These are phyloP conservation scores for Pseudomyrmex flavicornis DNA, from an alignment of 1,140 invertebrate genomes.

Conservation along the genomic window DNA sequence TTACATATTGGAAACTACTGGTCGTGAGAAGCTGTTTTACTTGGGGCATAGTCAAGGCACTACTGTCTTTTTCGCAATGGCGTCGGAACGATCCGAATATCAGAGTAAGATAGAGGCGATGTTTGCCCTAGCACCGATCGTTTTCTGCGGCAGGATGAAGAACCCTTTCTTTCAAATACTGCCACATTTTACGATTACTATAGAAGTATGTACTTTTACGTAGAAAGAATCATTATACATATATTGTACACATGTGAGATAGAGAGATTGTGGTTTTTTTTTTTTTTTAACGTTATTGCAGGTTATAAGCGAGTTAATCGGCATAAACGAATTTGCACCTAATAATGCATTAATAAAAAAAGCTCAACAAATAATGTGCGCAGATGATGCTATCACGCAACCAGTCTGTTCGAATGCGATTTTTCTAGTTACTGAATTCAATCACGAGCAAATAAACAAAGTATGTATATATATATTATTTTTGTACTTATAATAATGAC, in stretches of 20 bases:
- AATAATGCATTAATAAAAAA: conserved; percentile 81
- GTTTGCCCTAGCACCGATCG: conserved; percentile 87
- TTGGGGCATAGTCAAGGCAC: conserved; percentile 89
- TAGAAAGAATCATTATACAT: background rate
- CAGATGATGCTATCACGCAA: conserved; percentile 83
- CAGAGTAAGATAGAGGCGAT: conserved; percentile 85
- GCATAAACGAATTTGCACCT: conserved; percentile 86
- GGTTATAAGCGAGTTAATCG: conserved; percentile 81
- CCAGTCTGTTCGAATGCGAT: conserved; percentile 86
- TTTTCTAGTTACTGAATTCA: conserved; percentile 86
- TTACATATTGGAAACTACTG: conserved; percentile 86
- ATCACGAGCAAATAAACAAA: conserved; percentile 82
- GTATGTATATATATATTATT: conserved; percentile 58
- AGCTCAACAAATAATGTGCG: conserved; percentile 84
- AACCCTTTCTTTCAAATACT: conserved; percentile 81
- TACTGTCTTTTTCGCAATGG: conserved; percentile 88
- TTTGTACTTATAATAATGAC: no score
- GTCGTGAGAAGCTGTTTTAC: conserved; percentile 86
- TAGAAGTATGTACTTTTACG: conserved; percentile 67
- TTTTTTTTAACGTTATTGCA: conserved; percentile 68
- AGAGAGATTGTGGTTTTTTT: background rate
- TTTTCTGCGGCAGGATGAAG: conserved; percentile 81
- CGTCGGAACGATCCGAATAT: conserved; percentile 87
- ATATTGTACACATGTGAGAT: background rate
- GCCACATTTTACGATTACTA: conserved; percentile 65